Percentiles rank a stretch among this genome's conserved stretches.
phyloP scores from a whole-genome alignment of 2,113 vertebrate genomes.

The Ariopsis seemanni region DNA sequence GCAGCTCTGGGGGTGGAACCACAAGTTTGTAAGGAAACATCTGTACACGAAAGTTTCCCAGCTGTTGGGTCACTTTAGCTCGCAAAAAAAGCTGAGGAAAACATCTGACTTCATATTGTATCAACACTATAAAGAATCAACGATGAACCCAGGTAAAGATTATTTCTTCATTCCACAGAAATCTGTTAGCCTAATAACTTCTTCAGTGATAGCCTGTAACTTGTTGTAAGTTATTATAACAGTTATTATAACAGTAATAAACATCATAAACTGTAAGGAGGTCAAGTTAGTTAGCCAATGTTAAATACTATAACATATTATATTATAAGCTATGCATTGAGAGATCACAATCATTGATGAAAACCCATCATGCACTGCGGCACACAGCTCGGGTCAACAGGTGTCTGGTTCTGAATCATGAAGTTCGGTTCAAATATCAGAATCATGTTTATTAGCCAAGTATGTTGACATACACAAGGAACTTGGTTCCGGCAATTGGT shows the following conservation, averaged over 20 bases:
- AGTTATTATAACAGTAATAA: not conserved
- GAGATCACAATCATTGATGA: not conserved
- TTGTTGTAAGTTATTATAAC: not conserved
- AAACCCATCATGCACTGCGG: no score
- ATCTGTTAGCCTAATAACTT: not conserved
- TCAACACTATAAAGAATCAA: not conserved
- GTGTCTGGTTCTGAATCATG: not conserved
- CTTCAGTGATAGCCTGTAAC: not conserved
- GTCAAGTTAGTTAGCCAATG: not conserved
- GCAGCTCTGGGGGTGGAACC: not conserved
- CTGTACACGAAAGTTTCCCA: not conserved
- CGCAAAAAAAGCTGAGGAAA: not conserved
- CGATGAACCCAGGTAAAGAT: conserved; percentile 35
- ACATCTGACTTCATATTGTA: not conserved
- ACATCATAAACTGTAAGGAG: no score
- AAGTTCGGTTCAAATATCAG: not conserved
- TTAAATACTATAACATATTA: not conserved
- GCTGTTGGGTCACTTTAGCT: no score
- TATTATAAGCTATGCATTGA: not conserved
- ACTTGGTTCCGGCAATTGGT: no score
- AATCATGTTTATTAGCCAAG: no score
- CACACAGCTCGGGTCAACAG: no score
- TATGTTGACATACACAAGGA: no score
- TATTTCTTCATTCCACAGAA: not conserved
- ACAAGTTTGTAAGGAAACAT: not conserved